Percentiles rank a stretch among this genome's conserved stretches.
Evolutionary conservation across 2,113 vertebrate species (phyloP).

Genomic region (Pardalotus punctatus): DNA sequence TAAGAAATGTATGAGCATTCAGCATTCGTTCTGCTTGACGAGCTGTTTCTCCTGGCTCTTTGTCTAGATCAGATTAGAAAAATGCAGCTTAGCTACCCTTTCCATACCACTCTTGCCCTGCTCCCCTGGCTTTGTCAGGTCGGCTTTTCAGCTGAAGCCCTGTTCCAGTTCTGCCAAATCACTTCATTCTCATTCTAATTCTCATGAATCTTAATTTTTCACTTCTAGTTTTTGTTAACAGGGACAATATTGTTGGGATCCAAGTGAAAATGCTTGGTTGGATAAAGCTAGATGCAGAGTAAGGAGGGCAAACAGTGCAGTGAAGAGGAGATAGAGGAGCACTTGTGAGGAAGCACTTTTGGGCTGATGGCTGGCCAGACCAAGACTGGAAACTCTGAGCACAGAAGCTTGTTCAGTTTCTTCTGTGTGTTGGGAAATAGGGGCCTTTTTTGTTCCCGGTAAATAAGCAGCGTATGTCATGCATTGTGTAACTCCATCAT

Average conservation of each 20-base stretch:
- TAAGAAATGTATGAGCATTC: neutral
- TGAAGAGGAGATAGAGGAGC: neutral
- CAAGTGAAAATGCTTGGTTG: neutral
- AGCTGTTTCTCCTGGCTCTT: constrained; percentile 2
- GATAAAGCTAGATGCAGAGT: neutral
- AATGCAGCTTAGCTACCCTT: constrained; percentile 8
- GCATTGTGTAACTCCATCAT: constrained; percentile 12
- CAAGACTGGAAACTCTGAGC: neutral
- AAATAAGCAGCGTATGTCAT: neutral
- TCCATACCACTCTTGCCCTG: neutral
- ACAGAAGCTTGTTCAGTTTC: neutral
- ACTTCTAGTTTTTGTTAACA: neutral
- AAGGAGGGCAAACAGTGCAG: neutral
- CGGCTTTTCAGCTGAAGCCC: neutral
- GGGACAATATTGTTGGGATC: neutral
- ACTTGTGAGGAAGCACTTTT: accelerated
- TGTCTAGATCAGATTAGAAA: constrained; percentile 13
- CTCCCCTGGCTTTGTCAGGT: neutral
- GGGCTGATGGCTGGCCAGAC: neutral
- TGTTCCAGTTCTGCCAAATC: constrained; percentile 12
- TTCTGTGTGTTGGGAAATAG: neutral
- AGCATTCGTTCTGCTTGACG: neutral
- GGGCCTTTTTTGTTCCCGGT: neutral
- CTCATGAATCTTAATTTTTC: neutral
- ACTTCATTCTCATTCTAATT: neutral